Evolutionary conservation across 2,888 invertebrate genomes (phyloP), one percentile per base, ranked within the genome.

Genomic region (Hyposoter dolosus): DNA sequence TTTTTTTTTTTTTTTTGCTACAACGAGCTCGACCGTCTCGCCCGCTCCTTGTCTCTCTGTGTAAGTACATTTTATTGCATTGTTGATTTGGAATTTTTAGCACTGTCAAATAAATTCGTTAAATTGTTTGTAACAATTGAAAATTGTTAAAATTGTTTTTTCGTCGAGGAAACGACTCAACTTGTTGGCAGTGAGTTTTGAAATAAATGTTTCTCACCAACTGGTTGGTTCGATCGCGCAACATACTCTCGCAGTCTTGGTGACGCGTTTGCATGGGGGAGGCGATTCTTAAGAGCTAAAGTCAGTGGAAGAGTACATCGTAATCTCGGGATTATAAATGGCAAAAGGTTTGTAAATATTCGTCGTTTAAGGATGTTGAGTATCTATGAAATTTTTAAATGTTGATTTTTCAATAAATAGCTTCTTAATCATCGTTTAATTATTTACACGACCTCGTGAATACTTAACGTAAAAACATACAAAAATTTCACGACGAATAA

Each of bases 1-100:
- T n/a, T n/a, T 45, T 40, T 53, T 74, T 65, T 79, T 56, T 78
- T 85, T 50, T 82, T 82, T 86, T 81, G 82, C 86, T 81, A 50
- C 75, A 43, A 28, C 53, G 50, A 32, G 45, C 80, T 66, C 50
- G 63, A 81, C 75, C 53, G 9, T 63, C 17, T 47, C 60, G 40
- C 71, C 74, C 66, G 83, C 68, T 80, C 86, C 80, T 85, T 88
- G 0, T 10, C 40, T 40, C 40, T 40, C 40, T 89, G 89, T 90
- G 92, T 94, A 93, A 93, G 92, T 93, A 94, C 93, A 93, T 93
- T 88, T 90, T 93, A 93, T 93, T 93, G 93, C 93, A 94, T 93
- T 93, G 91, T 91, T 88, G 91, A 92, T 94, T 93, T 93, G 92
- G 92, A 93, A 93, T 93, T 91, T 93, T 91, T 90, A 91, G 90